Conservation (phyloP, 2,888 invertebrate species). For the Eupithecia vulgata region DNA sequence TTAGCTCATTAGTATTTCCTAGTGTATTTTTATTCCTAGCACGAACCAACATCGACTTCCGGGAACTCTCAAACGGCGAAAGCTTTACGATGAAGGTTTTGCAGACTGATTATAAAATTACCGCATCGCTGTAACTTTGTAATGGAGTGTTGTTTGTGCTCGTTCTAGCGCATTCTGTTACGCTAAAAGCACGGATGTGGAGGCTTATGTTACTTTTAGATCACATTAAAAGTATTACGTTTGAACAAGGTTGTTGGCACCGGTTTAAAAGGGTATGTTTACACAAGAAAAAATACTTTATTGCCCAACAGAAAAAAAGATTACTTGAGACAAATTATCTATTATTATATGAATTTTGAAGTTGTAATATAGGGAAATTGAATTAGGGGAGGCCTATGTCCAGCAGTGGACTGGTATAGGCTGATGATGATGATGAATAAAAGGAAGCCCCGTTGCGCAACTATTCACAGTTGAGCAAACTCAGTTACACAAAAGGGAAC, state of each 20-base stretch:
- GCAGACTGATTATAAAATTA: constrained; percentile 66
- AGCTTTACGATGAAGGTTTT: constrained; percentile 67
- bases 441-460: too few relatives aligned
- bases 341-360: too few relatives aligned
- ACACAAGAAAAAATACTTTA: too few relatives aligned
- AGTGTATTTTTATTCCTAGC: background rate
- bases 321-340: too few relatives aligned
- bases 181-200: constrained; percentile 38
- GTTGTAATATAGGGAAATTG: too few relatives aligned
- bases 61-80: constrained; percentile 50
- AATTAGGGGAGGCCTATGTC: too few relatives aligned
- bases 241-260: constrained; percentile 3
- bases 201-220: constrained; percentile 34
- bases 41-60: constrained; percentile 33
- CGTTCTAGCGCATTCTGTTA: constrained; percentile 47
- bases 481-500: too few relatives aligned
- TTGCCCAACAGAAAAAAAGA: too few relatives aligned
- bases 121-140: constrained; percentile 59
- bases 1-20: background rate
- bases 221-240: constrained; percentile 21
- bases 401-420: too few relatives aligned
- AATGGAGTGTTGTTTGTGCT: constrained; percentile 57
- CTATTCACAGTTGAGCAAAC: too few relatives aligned
- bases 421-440: too few relatives aligned
- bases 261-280: too few relatives aligned